A percentile compares a stretch with the other conserved stretches of the same genome.
phyloP scores from a whole-genome alignment of 2,113 vertebrate species.

The Helogale parvula region DNA sequence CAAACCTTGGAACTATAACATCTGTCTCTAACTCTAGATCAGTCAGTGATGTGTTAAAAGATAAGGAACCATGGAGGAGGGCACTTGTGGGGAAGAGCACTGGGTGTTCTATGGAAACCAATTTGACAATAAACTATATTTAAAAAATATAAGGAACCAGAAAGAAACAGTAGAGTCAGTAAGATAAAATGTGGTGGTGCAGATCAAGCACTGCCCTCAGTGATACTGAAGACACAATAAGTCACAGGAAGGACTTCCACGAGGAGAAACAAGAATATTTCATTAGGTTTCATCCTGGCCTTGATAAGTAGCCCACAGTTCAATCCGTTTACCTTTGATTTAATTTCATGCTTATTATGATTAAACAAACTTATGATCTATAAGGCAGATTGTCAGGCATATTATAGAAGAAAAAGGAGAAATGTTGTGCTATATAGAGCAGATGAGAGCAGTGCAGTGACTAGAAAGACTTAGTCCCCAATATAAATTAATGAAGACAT shows the following conservation, averaged over 20 bases:
- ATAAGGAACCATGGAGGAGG: neutral
- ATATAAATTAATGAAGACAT: neutral
- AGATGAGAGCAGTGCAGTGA: neutral
- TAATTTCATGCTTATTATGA: neutral
- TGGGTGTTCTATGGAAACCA: too few species aligned
- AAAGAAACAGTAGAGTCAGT: neutral
- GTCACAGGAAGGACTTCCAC: neutral
- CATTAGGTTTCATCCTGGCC: neutral
- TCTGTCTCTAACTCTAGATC: neutral
- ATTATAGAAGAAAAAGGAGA: neutral
- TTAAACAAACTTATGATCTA: neutral
- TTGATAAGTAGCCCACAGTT: neutral
- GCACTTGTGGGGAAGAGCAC: too few species aligned
- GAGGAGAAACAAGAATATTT: neutral
- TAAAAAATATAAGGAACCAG: neutral
- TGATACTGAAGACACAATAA: neutral
- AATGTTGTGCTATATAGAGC: neutral
- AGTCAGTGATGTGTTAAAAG: neutral
- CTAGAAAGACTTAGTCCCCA: neutral
- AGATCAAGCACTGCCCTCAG: fast-evolving
- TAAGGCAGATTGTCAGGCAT: neutral
- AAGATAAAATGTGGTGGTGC: neutral
- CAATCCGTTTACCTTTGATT: neutral
- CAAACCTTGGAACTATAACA: neutral
- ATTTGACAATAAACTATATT: too few species aligned